Conservation (phyloP, 1,140 invertebrate species). For the Euschistus heros region DNA sequence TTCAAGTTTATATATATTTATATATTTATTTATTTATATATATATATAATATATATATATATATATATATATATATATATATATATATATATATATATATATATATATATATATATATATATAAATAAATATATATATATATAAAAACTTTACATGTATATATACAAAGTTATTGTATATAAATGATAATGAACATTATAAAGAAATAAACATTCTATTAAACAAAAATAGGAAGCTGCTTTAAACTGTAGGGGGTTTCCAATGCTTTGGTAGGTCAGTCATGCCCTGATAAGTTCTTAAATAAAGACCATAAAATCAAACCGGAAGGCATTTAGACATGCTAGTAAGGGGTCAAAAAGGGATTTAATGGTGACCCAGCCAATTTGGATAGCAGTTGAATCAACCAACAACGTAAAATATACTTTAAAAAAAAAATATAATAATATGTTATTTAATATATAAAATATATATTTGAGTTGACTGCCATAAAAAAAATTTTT, state of each 20-base stretch:
- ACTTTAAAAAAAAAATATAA: too few relatives aligned
- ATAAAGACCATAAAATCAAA: constrained; percentile 3
- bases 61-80: background rate
- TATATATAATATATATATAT: background rate
- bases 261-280: background rate
- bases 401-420: too few relatives aligned
- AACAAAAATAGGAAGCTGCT: too few relatives aligned
- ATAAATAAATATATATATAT: background rate
- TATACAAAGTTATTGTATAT: background rate
- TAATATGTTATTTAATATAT: too few relatives aligned
- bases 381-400: too few relatives aligned
- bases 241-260: too few relatives aligned
- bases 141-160: background rate
- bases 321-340: background rate
- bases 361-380: too few relatives aligned
- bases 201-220: too few relatives aligned
- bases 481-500: too few relatives aligned
- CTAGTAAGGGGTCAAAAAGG: background rate
- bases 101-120: background rate
- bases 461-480: too few relatives aligned
- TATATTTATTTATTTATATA: background rate
- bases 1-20: background rate
- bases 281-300: background rate
- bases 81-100: background rate
- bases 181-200: too few relatives aligned